A percentile compares a stretch with the other conserved stretches of the same genome.
Conservation (phyloP, 2,113 vertebrate genomes). For the Caranx melampygus region DNA sequence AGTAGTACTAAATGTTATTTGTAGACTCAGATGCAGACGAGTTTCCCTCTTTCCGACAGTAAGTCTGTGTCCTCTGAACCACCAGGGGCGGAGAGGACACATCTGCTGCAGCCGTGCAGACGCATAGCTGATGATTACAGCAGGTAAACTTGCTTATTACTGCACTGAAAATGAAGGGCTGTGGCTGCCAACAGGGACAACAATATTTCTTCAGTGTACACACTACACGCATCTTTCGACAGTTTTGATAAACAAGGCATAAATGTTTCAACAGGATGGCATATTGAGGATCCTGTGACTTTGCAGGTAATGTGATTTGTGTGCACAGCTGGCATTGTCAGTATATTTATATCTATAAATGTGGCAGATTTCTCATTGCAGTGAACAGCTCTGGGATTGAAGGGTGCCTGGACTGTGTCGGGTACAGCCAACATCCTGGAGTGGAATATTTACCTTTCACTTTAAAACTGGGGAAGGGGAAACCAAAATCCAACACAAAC, state of each 20-base stretch:
- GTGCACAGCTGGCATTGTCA: slow-evolving; percentile 52
- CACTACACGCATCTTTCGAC: slow-evolving; percentile 31
- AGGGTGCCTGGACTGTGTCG: slow-evolving; percentile 53
- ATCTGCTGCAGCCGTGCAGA: slow-evolving; percentile 67
- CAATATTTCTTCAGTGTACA: slow-evolving; percentile 43
- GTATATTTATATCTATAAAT: slow-evolving; percentile 28
- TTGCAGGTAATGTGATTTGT: slow-evolving; percentile 43
- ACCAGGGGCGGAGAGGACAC: slow-evolving; percentile 45
- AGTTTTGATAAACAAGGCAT: slow-evolving; percentile 52
- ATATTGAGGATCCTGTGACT: slow-evolving; percentile 25
- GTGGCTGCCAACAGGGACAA: slow-evolving; percentile 49
- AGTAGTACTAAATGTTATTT: slow-evolving; percentile 3
- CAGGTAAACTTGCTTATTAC: slow-evolving; percentile 74
- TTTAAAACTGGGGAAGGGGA: slow-evolving; percentile 23
- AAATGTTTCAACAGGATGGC: slow-evolving; percentile 31
- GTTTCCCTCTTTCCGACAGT: slow-evolving; percentile 57
- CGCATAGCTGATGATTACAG: slow-evolving; percentile 65
- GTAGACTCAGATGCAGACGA: slow-evolving; percentile 10
- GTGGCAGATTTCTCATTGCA: slow-evolving; percentile 34
- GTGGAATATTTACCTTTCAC: slow-evolving; percentile 63
- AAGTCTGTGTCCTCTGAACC: slow-evolving; percentile 41
- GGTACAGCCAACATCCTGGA: slow-evolving; percentile 39
- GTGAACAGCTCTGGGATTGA: slow-evolving; percentile 58
- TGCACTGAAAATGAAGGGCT: slow-evolving; percentile 64
- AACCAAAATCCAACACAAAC: slow-evolving; percentile 48